A percentile compares a stretch with the other conserved stretches of the same genome.
Evolutionary conservation across 2,888 invertebrate genomes (phyloP).

Genomic region (Polydesmus complanatus): DNA sequence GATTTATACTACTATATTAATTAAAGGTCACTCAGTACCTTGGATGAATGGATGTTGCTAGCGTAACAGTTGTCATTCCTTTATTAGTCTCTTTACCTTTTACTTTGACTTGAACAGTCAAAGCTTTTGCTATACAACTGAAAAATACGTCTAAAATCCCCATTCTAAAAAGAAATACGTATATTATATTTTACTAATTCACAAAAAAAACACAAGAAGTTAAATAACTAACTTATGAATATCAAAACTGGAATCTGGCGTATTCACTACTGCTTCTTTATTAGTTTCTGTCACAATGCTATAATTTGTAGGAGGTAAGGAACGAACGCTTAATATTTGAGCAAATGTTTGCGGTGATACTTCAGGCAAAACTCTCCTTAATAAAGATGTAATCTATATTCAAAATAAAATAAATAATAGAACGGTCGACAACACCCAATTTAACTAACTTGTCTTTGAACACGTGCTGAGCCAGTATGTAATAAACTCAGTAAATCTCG

Average conservation of each 20-base stretch:
- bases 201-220: conserved; percentile 2
- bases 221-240: conserved; percentile 34
- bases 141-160: conserved; percentile 80
- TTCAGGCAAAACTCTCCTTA: conserved; percentile 77
- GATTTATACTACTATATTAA: no score
- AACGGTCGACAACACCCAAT: not conserved
- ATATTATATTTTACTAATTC: not conserved
- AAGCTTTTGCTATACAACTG: conserved; percentile 76
- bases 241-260: conserved; percentile 36
- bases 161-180: conserved; percentile 35
- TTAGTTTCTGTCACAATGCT: conserved; percentile 51
- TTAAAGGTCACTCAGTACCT: conserved; percentile 34
- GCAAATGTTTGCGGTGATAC: conserved; percentile 72
- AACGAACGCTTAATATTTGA: conserved; percentile 54
- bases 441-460: conserved; percentile 65
- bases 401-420: not conserved
- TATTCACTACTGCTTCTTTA: conserved; percentile 32
- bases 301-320: conserved; percentile 58
- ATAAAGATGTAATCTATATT: conserved; percentile 59
- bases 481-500: conserved; percentile 70
- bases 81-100: conserved; percentile 43
- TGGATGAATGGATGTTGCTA: conserved; percentile 45
- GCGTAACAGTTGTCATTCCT: conserved; percentile 40
- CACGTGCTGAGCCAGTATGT: conserved; percentile 86
- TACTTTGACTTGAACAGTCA: conserved; percentile 77